phyloP scores from a whole-genome alignment of 2,888 invertebrate genomes.

The Apodemia zela region DNA sequence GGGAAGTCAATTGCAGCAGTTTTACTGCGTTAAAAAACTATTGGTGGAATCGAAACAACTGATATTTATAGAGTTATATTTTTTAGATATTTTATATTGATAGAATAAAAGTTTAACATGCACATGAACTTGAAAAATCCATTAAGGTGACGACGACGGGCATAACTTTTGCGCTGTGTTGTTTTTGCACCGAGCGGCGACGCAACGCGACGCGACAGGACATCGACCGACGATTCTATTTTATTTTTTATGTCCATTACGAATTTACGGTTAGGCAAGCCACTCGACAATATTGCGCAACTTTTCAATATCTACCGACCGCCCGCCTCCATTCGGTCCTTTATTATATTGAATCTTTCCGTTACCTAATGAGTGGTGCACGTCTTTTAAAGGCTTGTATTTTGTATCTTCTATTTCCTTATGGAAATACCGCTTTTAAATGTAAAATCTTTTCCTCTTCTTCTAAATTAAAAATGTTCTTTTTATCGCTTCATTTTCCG shows the following conservation, averaged over 20 bases:
- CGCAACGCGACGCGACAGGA: conserved; percentile 41
- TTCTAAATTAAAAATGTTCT: not conserved
- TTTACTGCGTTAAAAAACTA: too few species aligned
- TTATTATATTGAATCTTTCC: conserved; percentile 73
- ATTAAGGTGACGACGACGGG: conserved; percentile 52
- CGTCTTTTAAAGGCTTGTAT: conserved; percentile 25
- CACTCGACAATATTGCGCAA: conserved; percentile 78
- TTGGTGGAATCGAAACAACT: too few species aligned
- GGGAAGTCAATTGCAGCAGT: too few species aligned
- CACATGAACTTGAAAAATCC: conserved; percentile 60
- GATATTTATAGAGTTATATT: too few species aligned
- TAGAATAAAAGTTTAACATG: conserved; percentile 20
- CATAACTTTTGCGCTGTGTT: conserved; percentile 60
- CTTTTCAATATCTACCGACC: conserved; percentile 77
- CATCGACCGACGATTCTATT: conserved; percentile 52
- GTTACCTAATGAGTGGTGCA: conserved; percentile 56
- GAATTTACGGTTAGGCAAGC: conserved; percentile 72
- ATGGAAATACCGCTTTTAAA: not conserved
- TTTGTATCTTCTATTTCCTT: not conserved
- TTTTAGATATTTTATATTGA: not conserved
- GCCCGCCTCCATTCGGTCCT: conserved; percentile 46
- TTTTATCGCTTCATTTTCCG: too few species aligned
- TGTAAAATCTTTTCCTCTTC: not conserved
- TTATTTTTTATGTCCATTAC: conserved; percentile 78
- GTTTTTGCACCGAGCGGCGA: conserved; percentile 58